These are phyloP conservation scores for Callaeas wilsoni DNA, from an alignment of 2,113 vertebrate genomes.

Conservation along the genomic window DNA sequence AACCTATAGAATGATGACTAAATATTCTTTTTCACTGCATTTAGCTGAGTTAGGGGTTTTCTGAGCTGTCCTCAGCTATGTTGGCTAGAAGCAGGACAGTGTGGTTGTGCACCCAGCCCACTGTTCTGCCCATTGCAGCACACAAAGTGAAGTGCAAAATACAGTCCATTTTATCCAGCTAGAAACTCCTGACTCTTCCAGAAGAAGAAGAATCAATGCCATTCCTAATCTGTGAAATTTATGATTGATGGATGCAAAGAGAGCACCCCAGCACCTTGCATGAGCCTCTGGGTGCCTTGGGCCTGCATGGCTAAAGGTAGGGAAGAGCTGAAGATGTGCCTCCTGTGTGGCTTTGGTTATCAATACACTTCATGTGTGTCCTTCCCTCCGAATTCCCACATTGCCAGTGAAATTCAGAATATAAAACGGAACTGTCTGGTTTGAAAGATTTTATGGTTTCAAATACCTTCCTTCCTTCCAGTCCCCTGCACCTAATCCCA, in stretches of 20 bases:
- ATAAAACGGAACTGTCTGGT: neutral
- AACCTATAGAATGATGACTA: neutral
- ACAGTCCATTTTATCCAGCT: neutral
- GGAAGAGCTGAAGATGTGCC: neutral
- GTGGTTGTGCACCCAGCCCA: neutral
- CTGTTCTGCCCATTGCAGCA: neutral
- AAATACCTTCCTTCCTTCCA: neutral
- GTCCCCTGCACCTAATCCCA: neutral
- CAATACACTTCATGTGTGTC: neutral
- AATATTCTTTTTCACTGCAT: neutral
- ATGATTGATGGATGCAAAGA: neutral
- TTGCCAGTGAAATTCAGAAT: neutral
- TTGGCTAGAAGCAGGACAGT: neutral
- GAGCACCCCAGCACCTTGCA: neutral
- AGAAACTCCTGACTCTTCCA: neutral
- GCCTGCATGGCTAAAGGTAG: neutral
- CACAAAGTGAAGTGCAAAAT: neutral
- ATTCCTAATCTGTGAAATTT: neutral
- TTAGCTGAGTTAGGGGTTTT: neutral
- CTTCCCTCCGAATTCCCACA: neutral
- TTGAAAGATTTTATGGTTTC: neutral
- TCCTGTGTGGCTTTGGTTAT: neutral
- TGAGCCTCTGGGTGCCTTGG: neutral
- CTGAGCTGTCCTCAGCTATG: neutral
- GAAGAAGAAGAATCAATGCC: neutral